A percentile compares a stretch with the other conserved stretches of the same genome.
These are phyloP conservation scores for Amphipoea oculea DNA, from an alignment of 2,888 invertebrate species.

Conservation along the genomic window DNA sequence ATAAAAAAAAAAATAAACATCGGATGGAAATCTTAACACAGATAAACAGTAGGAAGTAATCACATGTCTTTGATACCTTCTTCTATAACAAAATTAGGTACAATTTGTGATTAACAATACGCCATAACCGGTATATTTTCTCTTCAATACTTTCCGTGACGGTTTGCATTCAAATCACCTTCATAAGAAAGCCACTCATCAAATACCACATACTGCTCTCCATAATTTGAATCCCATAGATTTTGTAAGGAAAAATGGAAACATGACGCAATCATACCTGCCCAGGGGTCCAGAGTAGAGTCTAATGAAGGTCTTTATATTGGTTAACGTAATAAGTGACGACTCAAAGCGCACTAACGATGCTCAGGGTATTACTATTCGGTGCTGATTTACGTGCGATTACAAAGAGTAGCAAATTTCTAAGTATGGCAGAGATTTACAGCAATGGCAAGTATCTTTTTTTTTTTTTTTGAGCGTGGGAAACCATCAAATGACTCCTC, in stretches of 20 bases:
- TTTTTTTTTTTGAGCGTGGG: too few relatives aligned
- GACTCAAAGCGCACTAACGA: conserved; percentile 82
- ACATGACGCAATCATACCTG: conserved; percentile 15
- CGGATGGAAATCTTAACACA: neutral
- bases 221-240: conserved; percentile 26
- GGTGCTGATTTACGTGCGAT: conserved; percentile 26
- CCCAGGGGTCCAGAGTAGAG: conserved; percentile 57
- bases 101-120: neutral
- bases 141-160: too few relatives aligned
- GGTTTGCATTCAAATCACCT: neutral
- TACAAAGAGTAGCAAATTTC: neutral
- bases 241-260: neutral
- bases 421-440: neutral
- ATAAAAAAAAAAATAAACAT: too few relatives aligned
- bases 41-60: neutral
- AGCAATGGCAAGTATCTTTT: neutral
- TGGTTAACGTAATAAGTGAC: conserved; percentile 76
- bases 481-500: too few relatives aligned
- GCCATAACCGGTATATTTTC: neutral
- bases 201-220: conserved; percentile 38
- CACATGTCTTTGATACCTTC: neutral
- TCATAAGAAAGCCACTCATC: neutral
- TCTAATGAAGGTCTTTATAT: conserved; percentile 81
- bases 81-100: neutral
- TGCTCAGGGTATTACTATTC: conserved; percentile 73